Evolutionary conservation across 2,797 vertebrate species (phyloP).

Genomic region (Melanotaenia nigrans): DNA sequence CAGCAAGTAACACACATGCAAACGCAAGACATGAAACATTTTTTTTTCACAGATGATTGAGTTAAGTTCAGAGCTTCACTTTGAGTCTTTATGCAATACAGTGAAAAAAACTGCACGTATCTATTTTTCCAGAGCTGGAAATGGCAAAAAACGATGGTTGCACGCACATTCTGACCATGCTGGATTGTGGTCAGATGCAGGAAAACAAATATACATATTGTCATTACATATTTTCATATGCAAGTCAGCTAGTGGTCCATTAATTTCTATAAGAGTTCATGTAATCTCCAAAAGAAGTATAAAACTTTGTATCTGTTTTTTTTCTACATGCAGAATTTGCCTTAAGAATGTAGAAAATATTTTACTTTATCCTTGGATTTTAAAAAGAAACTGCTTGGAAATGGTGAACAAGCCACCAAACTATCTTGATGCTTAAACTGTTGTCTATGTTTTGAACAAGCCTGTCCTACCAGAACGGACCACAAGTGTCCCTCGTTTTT

Average conservation of each 20-base stretch:
- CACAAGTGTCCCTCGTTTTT: no score
- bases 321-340: neutral
- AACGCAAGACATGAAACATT: slow-evolving; percentile 51
- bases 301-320: neutral
- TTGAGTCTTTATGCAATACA: slow-evolving; percentile 39
- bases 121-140: neutral
- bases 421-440: neutral
- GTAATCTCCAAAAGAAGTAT: neutral
- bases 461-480: no score
- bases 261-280: neutral
- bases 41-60: slow-evolving; percentile 61
- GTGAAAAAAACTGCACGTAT: slow-evolving; percentile 6
- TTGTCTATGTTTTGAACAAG: no score
- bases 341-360: neutral
- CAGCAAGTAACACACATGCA: slow-evolving; percentile 62
- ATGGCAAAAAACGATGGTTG: neutral
- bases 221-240: neutral
- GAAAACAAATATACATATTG: neutral
- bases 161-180: neutral
- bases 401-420: neutral
- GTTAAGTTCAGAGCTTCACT: slow-evolving; percentile 39
- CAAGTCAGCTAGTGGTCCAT: neutral
- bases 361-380: neutral
- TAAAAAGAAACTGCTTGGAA: neutral
- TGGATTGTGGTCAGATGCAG: neutral